Evolutionary conservation across 2,797 vertebrate species (phyloP).

Genomic region (Catharus ustulatus): DNA sequence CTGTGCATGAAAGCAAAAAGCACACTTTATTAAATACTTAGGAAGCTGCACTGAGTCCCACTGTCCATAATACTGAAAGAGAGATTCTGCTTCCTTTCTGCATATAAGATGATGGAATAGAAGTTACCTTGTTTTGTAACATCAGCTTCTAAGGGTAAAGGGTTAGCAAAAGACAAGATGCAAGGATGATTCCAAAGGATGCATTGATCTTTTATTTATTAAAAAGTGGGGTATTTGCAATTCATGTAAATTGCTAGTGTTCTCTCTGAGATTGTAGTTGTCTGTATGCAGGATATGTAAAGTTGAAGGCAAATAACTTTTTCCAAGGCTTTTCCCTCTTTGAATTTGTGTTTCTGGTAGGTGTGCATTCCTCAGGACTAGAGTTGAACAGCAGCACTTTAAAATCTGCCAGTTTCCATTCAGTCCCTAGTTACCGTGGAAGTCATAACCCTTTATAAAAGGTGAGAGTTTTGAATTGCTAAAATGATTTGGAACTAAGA

Average conservation of each 20-base stretch:
- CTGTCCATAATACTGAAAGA: neutral
- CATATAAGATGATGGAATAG: neutral
- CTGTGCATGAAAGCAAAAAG: neutral
- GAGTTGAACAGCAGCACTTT: neutral
- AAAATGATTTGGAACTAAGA: neutral
- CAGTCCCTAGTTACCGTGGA: neutral
- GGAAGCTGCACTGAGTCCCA: neutral
- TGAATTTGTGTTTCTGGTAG: neutral
- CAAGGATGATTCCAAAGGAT: neutral
- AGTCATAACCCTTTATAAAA: neutral
- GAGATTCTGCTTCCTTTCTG: neutral
- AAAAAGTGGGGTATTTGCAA: neutral
- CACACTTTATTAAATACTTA: neutral
- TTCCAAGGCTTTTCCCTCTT: neutral
- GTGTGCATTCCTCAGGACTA: neutral
- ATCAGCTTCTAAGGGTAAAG: neutral
- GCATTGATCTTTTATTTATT: conserved; percentile 1
- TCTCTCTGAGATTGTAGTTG: neutral
- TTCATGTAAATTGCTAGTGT: neutral
- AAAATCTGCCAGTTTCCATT: neutral
- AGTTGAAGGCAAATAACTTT: neutral
- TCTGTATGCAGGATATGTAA: neutral
- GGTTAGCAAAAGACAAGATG: neutral
- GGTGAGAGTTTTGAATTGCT: neutral
- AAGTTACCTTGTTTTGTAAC: neutral